Base-by-base conservation (phyloP, 2,797 vertebrate genomes). In the Gymnoscopelus braueri region DNA sequence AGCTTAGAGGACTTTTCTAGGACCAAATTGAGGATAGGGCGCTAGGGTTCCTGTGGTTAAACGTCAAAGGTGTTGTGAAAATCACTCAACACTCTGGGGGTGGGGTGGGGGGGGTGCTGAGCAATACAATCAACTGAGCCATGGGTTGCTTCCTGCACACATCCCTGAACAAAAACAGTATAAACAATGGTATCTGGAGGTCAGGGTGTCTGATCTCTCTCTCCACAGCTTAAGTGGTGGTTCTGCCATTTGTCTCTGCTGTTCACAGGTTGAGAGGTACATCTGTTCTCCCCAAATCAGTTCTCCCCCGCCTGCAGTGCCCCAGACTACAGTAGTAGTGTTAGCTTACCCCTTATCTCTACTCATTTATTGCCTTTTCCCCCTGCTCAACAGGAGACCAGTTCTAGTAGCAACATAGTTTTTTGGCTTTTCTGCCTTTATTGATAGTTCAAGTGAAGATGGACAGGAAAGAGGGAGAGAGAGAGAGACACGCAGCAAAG, bases 191-290 rank as follows among this genome's bases (percentile, higher is more conserved):
- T 61, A 84, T 77, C 78, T 85, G 84, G 77, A 91, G 39, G 91
- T 91, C 84, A 83, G 83, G 26, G 53, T 53, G 67, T 73, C 86
- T 92, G 89, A 92, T 90, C 89, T 90, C 79, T 53, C 79, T 53
- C 51, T 69, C 78, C 82, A 77, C 84, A 80, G 88, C 83, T 91
- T 86, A 91, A 89, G 90, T 79, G 83, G 80, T 62, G 71, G 60
- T 76, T 77, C 77, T 71, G 78, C 80, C 83, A 72, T 88, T 88
- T 90, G 84, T 82, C 83, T 83, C 66, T 65, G 74, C 72, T 87
- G 73, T 85, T 92, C 78, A 80, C 86, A 84, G 88, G 79, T 89
- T 89, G 76, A 79, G 55, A 78, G 81, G 72, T 73, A 84, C 85
- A 83, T 67, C 2, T 5, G 83, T 80, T 69, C 67, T 68, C 79